Evolutionary conservation across 1,140 invertebrate species (phyloP), one percentile per base, ranked within the genome.

Genomic region (Drosophila melanogaster): DNA sequence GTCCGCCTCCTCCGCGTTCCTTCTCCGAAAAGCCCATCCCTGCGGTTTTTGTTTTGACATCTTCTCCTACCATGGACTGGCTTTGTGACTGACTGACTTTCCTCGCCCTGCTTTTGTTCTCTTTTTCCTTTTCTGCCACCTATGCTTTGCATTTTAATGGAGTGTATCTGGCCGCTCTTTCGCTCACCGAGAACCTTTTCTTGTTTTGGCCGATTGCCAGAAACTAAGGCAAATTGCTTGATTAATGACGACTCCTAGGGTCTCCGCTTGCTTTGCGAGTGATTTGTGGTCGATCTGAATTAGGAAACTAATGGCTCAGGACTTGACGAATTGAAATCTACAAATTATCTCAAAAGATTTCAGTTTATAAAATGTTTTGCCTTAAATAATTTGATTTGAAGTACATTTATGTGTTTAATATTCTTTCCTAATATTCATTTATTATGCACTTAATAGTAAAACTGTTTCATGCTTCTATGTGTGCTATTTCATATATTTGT

Each of bases 1-100:
- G 81, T 87, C 78, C 58, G 66, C 70, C 64, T 7, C 65, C 64
- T 3, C 46, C 58, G 46, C 19, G 33, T 4, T 65, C 59, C 61
- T 54, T 33, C 61, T 11, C 35, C 24, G 12, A 19, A 33, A 33
- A 24, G 57, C 26, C 64, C 44, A 49, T 22, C 64, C 70, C 77
- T 89, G 84, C 79, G 84, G 84, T 74, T 87, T 81, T 79, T 89
- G 83, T 87, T 87, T 87, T 87, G 83, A 87, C 83, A 87, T 89
- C 70, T 83, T 89, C 19, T 83, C 84, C 71, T 77, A 79, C 54
- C 51, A 55, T 43, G 30, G 41, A 22, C 35, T 33, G 22, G 24
- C 33, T 60, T 41, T 50, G 41, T 38, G 41, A 19, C 15, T 44
- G 57, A 78, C 44, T 46, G 58, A 55, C 50, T 67, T 61, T 62